Conservation (phyloP, 2,888 invertebrate species). For the Eurois occulta region DNA sequence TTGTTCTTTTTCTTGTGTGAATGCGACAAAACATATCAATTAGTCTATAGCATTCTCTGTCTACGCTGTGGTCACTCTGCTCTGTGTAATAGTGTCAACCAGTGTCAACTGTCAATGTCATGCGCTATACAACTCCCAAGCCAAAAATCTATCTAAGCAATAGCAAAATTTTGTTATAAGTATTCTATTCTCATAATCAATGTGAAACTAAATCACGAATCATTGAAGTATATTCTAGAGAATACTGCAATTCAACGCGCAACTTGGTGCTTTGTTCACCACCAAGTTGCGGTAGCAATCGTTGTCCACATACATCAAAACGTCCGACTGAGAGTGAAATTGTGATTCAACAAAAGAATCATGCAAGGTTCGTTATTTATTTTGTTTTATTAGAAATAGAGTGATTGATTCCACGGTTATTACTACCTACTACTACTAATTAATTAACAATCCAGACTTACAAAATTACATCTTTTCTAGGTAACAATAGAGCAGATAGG, state of each 20-base stretch:
- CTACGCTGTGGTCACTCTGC: no score
- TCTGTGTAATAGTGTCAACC: neutral
- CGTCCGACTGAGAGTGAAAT: neutral
- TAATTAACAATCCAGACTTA: neutral
- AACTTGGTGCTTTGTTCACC: neutral
- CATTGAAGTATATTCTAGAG: neutral
- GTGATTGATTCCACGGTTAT: neutral
- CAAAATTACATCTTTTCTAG: slow-evolving; percentile 46
- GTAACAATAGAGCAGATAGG: slow-evolving; percentile 73
- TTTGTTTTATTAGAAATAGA: neutral
- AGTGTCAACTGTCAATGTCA: slow-evolving; percentile 6
- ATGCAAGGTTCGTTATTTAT: slow-evolving; percentile 46
- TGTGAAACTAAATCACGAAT: neutral
- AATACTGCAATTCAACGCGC: neutral
- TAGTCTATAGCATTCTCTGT: no score
- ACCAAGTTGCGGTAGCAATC: slow-evolving; percentile 9
- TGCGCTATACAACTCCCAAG: neutral
- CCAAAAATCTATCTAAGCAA: neutral
- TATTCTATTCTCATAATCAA: neutral
- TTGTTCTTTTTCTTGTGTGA: no score
- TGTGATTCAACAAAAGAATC: slow-evolving; percentile 28
- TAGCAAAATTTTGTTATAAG: neutral
- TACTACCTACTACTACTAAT: no score
- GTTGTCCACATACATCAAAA: neutral
- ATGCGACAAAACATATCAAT: no score